A percentile compares a stretch with the other conserved stretches of the same genome.
These are phyloP conservation scores for Dorcus hopei DNA, from an alignment of 2,888 invertebrate genomes.

Conservation along the genomic window DNA sequence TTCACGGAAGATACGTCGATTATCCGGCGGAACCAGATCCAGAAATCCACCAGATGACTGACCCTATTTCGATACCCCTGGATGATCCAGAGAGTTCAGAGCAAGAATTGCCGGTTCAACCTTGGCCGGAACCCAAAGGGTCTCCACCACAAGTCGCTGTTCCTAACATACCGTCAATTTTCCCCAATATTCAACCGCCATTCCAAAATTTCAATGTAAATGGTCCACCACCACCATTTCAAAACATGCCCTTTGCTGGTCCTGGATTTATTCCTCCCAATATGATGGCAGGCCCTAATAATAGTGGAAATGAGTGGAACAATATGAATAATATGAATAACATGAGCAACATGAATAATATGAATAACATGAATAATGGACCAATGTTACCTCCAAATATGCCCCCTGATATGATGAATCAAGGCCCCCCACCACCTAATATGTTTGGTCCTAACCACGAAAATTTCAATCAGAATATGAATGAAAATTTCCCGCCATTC, in stretches of 20 bases:
- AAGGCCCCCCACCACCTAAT: slow-evolving; percentile 38
- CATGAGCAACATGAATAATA: slow-evolving; percentile 21
- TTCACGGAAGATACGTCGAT: slow-evolving; percentile 68
- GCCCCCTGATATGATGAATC: slow-evolving; percentile 48
- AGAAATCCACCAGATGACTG: slow-evolving; percentile 72
- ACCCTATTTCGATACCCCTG: slow-evolving; percentile 80
- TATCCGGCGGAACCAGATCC: slow-evolving; percentile 82
- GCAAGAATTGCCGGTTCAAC: slow-evolving; percentile 71
- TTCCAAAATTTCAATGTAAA: slow-evolving; percentile 35
- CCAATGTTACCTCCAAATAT: slow-evolving; percentile 44
- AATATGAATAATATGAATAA: slow-evolving; percentile 30
- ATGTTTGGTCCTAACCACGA: slow-evolving; percentile 48
- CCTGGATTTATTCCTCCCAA: slow-evolving; percentile 15
- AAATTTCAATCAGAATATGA: slow-evolving; percentile 47
- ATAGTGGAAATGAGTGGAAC: slow-evolving; percentile 13
- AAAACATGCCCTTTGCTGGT: slow-evolving; percentile 47
- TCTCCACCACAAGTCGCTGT: slow-evolving; percentile 51
- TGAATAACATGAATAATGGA: slow-evolving; percentile 10
- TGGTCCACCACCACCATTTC: slow-evolving; percentile 44
- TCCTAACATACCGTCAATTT: slow-evolving; percentile 32
- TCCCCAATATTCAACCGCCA: slow-evolving; percentile 41
- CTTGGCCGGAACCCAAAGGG: slow-evolving; percentile 84
- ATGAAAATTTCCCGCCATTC: slow-evolving; percentile 48
- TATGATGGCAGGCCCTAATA: slow-evolving; percentile 20
- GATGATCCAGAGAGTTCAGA: slow-evolving; percentile 87